Evolutionary conservation across 2,113 vertebrate species (phyloP), one percentile per base, ranked within the genome.

Genomic region (Rhipidura dahli): DNA sequence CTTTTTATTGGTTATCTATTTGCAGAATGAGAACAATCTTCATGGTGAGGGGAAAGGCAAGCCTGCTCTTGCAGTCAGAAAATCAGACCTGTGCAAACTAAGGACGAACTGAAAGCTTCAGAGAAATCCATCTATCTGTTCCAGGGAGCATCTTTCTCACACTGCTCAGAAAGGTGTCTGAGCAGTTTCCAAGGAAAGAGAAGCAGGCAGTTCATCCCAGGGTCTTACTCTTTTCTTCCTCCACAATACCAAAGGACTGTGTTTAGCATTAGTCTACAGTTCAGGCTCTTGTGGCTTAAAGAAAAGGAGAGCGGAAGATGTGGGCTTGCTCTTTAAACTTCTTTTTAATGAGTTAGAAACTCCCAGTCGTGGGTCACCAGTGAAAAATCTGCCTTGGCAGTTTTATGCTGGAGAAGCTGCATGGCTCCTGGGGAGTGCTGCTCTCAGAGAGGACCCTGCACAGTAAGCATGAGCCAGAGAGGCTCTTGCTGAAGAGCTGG

Each of bases 401-500:
- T 24, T 73, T 56, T 30, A 5, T 11, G 18, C n/a, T 28, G n/a
- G 71, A 68, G 51, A 66, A 88, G 22, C 14, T 47, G 9, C n/a
- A 3, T 15, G 40, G 31, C 37, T 82, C 72, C 39, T 70, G 70
- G 22, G 16, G 40, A 72, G 26, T 1, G 0, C 26, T 20, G 28
- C 30, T 65, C 0, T 44, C 66, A 39, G 19, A 15, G 26, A 61
- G 73, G 54, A 9, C 9, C 18, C 28, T 33, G 28, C 23, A 10
- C 2, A 50, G 33, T 1, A 0, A 0, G 8, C 2, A 1, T 6
- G 35, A 70, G 26, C 28, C 7, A 5, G 13, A 59, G 23, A 82
- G 31, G 31, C 40, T 24, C 5, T 12, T 4, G 5, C 53, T 70
- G 77, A 63, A 19, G 53, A 28, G 28, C 15, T 50, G 20, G 37